Evolutionary conservation across 1,140 invertebrate genomes (phyloP).

Genomic region (Eupristina koningsbergeri): DNA sequence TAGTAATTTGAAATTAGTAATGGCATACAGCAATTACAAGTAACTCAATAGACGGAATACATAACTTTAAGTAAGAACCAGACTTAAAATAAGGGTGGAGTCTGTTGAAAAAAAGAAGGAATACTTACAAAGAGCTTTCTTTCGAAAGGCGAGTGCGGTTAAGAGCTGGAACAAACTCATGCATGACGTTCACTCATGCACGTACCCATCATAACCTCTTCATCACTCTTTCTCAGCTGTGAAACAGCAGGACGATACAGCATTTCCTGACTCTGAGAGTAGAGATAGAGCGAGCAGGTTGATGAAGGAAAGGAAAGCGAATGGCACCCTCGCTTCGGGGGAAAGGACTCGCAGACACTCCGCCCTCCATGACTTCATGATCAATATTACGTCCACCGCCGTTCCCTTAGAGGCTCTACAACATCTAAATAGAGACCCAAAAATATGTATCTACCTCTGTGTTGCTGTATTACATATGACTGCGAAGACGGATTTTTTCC

Average conservation of each 20-base stretch:
- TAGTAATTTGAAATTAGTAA: neutral
- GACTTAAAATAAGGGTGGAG: neutral
- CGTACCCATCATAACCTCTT: neutral
- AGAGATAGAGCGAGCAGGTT: constrained; percentile 44
- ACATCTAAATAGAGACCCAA: constrained; percentile 2
- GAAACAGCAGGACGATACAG: neutral
- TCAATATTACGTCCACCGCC: constrained; percentile 71
- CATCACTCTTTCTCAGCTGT: neutral
- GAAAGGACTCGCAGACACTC: constrained; percentile 67
- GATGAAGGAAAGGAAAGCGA: constrained; percentile 28
- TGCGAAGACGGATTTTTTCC: neutral
- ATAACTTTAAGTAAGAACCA: neutral
- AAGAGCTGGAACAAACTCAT: neutral
- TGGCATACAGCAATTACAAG: neutral
- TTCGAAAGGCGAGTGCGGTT: neutral
- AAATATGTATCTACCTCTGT: neutral
- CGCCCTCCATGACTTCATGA: constrained; percentile 66
- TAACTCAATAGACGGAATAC: neutral
- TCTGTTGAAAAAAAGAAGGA: neutral
- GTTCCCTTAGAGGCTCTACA: constrained; percentile 59
- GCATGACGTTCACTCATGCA: neutral
- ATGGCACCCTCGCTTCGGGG: constrained; percentile 52
- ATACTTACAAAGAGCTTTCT: neutral
- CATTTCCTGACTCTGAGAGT: neutral
- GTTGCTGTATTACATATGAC: neutral